Evolutionary conservation across 2,888 invertebrate genomes (phyloP), one percentile per base, ranked within the genome.

Genomic region (Orthonevra nobilis): DNA sequence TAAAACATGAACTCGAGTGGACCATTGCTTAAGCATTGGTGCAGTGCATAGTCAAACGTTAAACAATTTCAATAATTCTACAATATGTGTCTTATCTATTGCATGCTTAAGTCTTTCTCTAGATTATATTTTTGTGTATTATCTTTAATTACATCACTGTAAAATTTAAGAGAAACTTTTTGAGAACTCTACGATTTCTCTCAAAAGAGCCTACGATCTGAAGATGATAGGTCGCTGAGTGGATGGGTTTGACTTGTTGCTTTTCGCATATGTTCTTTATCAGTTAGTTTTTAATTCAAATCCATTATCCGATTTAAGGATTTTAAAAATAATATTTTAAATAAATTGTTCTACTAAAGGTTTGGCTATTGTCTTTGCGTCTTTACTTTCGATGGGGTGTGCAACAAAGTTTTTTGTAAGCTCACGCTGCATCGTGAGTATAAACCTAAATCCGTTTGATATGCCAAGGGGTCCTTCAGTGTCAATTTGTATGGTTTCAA

Each of bases 331-430:
- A 10, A 50, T 52, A 42, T 70, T 36, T 40, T 38, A 38, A 26
- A 70, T 64, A 14, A 70, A 77, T 34, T 70, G 54, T 34, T 77
- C 70, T 9, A 77, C 77, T 5, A 70, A 23, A n/a, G n/a, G n/a
- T n/a, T n/a, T n/a, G n/a, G n/a, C n/a, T n/a, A n/a, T n/a, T 1
- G 58, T 38, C 52, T 58, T 70, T 5, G 52, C 66, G 32, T 70
- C 52, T 52, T 77, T 66, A 20, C 17, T 60, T 58, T 70, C 44
- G 4, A 66, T 15, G n/a, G 70, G 64, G 10, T 30, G 20, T 2
- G 42, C 63, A 44, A 54, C 68, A 6, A 69, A 20, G 32, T 52
- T 69, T 54, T 69, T 74, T 0, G 74, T 68, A 26, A 52, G 10
- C 2, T 75, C 40, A 46, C 44, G 54, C 17, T 75, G 50, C 19